A percentile compares a stretch with the other conserved stretches of the same genome.
phyloP scores from a whole-genome alignment of 2,797 vertebrate species.

The Coracias cyanogaster region DNA sequence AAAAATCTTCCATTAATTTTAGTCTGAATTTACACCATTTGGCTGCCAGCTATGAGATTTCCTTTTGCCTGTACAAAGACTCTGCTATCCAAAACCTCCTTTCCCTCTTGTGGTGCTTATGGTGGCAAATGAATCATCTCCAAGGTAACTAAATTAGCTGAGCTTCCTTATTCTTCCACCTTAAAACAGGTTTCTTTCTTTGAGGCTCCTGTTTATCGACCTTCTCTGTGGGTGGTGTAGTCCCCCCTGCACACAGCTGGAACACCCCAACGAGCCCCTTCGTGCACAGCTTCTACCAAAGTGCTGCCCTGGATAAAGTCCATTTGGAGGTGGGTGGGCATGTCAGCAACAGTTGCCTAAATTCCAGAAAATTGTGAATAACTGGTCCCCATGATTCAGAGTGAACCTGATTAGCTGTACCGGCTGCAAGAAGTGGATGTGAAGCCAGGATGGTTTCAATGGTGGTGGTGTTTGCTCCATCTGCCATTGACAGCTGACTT shows the following conservation, averaged over 20 bases:
- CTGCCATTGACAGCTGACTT: not conserved
- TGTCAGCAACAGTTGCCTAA: not conserved
- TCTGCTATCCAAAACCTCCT: not conserved
- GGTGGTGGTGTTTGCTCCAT: not conserved
- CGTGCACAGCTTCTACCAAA: not conserved
- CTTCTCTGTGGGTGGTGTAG: not conserved
- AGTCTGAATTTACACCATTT: not conserved
- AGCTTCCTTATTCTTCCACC: not conserved
- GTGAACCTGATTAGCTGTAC: not conserved
- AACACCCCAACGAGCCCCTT: not conserved
- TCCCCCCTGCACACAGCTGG: not conserved
- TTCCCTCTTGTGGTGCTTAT: not conserved
- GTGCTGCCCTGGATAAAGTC: not conserved
- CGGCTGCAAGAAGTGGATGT: not conserved
- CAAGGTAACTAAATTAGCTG: not conserved
- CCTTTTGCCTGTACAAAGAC: not conserved
- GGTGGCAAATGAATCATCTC: slow-evolving; percentile 2
- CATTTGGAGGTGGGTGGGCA: not conserved
- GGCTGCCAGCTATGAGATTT: not conserved
- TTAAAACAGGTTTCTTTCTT: not conserved
- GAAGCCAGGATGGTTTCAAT: not conserved
- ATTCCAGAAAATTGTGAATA: not conserved
- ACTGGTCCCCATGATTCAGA: not conserved
- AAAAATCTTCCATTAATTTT: not conserved
- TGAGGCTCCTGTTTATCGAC: not conserved